These are phyloP conservation scores for Conistra vaccinii DNA, from an alignment of 2,888 invertebrate genomes.

Conservation along the genomic window DNA sequence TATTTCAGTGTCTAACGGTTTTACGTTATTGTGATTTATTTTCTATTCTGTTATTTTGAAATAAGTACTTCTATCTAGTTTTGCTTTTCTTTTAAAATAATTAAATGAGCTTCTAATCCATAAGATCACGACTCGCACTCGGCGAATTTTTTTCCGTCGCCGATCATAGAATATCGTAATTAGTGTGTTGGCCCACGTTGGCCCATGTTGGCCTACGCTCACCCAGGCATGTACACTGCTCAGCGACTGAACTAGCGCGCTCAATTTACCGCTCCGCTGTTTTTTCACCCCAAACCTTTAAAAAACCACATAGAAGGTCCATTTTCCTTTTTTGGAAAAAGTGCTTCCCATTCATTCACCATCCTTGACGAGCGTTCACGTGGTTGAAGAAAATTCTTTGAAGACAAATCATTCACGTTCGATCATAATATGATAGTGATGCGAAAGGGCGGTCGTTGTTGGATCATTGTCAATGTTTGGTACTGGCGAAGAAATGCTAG, in stretches of 20 bases:
- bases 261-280: slow-evolving; percentile 75
- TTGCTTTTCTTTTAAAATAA: too few relatives aligned
- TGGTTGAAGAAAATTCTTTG: background rate
- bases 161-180: slow-evolving; percentile 31
- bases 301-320: slow-evolving; percentile 21
- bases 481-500: too few relatives aligned
- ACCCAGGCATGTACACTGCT: slow-evolving; percentile 36
- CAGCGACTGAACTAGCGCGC: slow-evolving; percentile 57
- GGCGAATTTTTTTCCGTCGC: background rate
- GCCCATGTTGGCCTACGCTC: slow-evolving; percentile 5
- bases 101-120: too few relatives aligned
- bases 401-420: background rate
- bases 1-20: too few relatives aligned
- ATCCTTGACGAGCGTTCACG: background rate
- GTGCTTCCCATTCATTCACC: background rate
- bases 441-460: too few relatives aligned
- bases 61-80: too few relatives aligned
- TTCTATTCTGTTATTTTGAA: too few relatives aligned
- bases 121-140: too few relatives aligned
- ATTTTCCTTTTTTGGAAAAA: background rate
- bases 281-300: slow-evolving; percentile 41
- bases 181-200: slow-evolving; percentile 30
- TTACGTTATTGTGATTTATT: too few relatives aligned
- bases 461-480: too few relatives aligned
- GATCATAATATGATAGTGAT: background rate